phyloP scores from a whole-genome alignment of 1,140 invertebrate genomes.

The Drosophila ironensis region DNA sequence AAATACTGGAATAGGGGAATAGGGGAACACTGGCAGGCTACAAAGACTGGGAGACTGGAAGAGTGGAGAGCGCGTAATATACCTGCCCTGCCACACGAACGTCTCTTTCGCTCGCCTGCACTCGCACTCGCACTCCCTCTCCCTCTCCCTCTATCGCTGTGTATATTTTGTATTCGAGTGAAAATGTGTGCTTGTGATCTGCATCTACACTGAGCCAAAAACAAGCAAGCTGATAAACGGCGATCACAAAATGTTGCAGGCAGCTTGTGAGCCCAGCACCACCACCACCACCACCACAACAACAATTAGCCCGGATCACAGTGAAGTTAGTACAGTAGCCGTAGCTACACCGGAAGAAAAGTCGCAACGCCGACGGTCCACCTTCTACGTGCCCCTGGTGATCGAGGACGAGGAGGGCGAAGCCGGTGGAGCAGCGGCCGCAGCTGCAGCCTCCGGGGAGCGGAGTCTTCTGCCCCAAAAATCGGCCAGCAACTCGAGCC shows the following conservation, averaged over 20 bases:
- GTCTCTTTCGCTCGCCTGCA: conserved; percentile 16
- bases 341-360: conserved; percentile 71
- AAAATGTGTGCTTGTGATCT: conserved; percentile 1
- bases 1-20: no score
- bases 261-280: conserved; percentile 56
- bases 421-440: conserved; percentile 10
- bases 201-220: conserved; percentile 26
- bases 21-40: background rate
- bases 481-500: conserved; percentile 41
- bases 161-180: background rate
- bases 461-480: conserved; percentile 11
- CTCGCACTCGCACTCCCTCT: conserved; percentile 14
- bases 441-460: background rate
- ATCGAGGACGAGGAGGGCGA: conserved; percentile 71
- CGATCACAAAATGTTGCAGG: conserved; percentile 70
- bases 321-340: conserved; percentile 32
- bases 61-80: background rate
- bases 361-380: conserved; percentile 83
- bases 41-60: no score
- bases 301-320: conserved; percentile 32
- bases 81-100: conserved; percentile 4
- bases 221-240: no score
- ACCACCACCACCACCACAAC: conserved; percentile 44
- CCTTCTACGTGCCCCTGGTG: conserved; percentile 85
- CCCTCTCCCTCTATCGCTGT: conserved; percentile 8